Percentiles rank a stretch among this genome's conserved stretches.
phyloP scores from a whole-genome alignment of 1,140 invertebrate genomes.

The Eriocheir sinensis region DNA sequence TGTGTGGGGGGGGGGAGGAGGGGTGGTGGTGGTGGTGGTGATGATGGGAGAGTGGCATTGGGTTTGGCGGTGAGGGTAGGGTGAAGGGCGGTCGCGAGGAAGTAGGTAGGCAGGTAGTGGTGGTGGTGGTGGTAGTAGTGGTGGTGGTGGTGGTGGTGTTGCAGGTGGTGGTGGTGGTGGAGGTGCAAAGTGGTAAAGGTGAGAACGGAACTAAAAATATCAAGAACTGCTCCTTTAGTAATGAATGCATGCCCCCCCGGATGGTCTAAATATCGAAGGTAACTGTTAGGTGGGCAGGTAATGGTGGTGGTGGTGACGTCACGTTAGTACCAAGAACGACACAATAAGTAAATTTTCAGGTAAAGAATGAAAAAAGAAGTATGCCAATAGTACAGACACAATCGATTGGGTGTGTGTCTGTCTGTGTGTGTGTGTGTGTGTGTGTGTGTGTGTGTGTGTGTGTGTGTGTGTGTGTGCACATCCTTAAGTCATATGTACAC shows the following conservation, averaged over 20 bases:
- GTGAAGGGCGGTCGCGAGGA: too few relatives aligned
- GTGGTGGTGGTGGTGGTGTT: not conserved
- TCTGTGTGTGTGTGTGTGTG: conserved; percentile 47
- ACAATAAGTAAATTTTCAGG: not conserved
- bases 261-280: not conserved
- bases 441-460: conserved; percentile 50
- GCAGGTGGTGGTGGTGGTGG: not conserved
- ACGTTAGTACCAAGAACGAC: too few relatives aligned
- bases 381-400: not conserved
- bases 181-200: not conserved
- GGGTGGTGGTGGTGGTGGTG: not conserved
- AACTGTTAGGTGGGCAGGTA: not conserved
- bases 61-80: too few relatives aligned
- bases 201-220: not conserved
- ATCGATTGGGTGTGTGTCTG: conserved; percentile 28
- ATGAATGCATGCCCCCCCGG: not conserved
- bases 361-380: not conserved
- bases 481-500: not conserved
- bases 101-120: too few relatives aligned
- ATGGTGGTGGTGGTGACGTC: not conserved
- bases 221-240: not conserved
- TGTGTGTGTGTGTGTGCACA: conserved; percentile 30
- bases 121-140: not conserved
- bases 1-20: not conserved
- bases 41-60: not conserved